Evolutionary conservation across 1,140 invertebrate genomes (phyloP).

Genomic region (Nasonia giraulti): DNA sequence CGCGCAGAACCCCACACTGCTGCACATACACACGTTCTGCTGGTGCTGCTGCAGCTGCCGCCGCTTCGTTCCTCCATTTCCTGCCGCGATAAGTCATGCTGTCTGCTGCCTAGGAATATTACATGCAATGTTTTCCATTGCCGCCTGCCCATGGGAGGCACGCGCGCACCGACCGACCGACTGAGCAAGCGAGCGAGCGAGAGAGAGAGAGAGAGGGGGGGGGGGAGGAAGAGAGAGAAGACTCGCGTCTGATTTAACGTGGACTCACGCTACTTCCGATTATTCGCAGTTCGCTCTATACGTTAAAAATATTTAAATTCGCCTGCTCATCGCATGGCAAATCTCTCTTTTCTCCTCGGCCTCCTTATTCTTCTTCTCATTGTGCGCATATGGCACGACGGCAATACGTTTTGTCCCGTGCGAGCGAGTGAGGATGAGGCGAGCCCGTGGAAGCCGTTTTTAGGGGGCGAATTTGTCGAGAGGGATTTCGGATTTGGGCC

Average conservation of each 20-base stretch:
- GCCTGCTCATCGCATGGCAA: constrained; percentile 12
- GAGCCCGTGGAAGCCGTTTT: not conserved
- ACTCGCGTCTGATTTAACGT: constrained; percentile 37
- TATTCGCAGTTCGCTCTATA: constrained; percentile 18
- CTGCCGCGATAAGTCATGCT: constrained; percentile 45
- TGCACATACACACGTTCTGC: not conserved
- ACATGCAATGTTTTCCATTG: constrained; percentile 45
- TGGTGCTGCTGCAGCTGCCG: not conserved
- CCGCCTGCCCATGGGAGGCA: not conserved
- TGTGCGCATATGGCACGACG: not conserved
- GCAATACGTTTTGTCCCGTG: constrained; percentile 31
- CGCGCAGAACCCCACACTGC: not conserved
- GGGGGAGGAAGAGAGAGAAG: not conserved
- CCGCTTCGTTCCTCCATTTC: constrained; percentile 39
- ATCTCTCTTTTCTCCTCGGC: constrained; percentile 11
- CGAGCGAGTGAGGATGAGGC: not conserved
- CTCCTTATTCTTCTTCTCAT: not conserved
- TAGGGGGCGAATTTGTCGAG: constrained; percentile 25
- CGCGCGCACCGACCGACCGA: not conserved
- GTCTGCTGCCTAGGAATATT: constrained; percentile 42
- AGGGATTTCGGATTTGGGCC: constrained; percentile 9
- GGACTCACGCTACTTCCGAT: constrained; percentile 27
- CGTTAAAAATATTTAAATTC: constrained; percentile 47
- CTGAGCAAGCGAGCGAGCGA: not conserved
- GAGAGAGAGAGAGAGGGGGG: not conserved